These are phyloP conservation scores for Anthrax anthrax DNA, from an alignment of 2,888 invertebrate species.

Conservation along the genomic window DNA sequence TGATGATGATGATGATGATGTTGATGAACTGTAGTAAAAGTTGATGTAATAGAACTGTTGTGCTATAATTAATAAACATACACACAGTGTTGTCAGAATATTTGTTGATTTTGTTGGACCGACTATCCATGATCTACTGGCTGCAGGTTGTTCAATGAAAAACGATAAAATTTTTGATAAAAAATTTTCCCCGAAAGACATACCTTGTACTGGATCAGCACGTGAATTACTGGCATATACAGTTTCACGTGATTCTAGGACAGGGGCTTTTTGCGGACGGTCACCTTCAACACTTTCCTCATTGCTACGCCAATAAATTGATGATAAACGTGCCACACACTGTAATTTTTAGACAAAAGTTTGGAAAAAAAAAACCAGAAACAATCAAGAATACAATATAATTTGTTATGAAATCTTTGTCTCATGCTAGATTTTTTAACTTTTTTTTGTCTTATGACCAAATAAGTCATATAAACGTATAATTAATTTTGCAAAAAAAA, in stretches of 20 bases:
- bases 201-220: slow-evolving; percentile 58
- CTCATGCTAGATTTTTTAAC: no score
- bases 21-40: no score
- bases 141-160: slow-evolving; percentile 34
- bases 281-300: slow-evolving; percentile 62
- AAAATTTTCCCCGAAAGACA: slow-evolving; percentile 35
- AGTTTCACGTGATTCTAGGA: slow-evolving; percentile 53
- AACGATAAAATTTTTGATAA: slow-evolving; percentile 35
- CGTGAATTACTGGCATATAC: slow-evolving; percentile 40
- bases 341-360: slow-evolving; percentile 12
- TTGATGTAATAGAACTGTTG: slow-evolving; percentile 1
- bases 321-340: slow-evolving; percentile 56
- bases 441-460: not conserved
- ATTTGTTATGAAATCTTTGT: no score
- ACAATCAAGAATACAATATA: no score
- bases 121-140: slow-evolving; percentile 17
- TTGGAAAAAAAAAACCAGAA: not conserved
- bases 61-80: slow-evolving; percentile 3
- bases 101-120: not conserved
- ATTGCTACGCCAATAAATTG: slow-evolving; percentile 57
- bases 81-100: slow-evolving; percentile 1
- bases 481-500: not conserved
- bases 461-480: not conserved
- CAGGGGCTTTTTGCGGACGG: slow-evolving; percentile 48
- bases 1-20: not conserved